Evolutionary conservation across 2,797 vertebrate species (phyloP), one percentile per base, ranked within the genome.

Genomic region (Eleutherodactylus coqui): DNA sequence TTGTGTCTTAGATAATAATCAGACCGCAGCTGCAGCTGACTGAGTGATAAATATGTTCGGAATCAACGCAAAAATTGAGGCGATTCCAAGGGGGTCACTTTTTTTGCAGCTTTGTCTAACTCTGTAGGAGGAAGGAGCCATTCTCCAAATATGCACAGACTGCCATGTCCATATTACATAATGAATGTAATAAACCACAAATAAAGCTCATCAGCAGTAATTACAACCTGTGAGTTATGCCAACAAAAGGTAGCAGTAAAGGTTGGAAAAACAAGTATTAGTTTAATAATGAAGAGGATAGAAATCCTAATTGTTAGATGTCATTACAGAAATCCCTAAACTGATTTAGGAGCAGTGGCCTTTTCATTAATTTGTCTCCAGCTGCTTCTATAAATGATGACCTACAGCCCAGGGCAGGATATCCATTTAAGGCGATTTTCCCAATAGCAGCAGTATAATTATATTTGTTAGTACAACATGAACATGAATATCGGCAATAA

Each of bases 351-450:
- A 78, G 34, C 75, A 13, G 19, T n/a, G 51, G 75, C 21, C 34
- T 58, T 53, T 58, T 78, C 17, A 55, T 36, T 51, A 76, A 76
- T 53, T 58, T 19, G 17, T 78, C 75, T 78, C 29, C 75, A 41
- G 75, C 49, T 75, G 73, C 47, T 75, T 51, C 45, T 49, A 29
- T 75, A 51, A 32, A 45, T 13, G 5, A 75, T 19, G 73, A 51
- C 73, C 73, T 58, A 78, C 45, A 78, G 49, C 29, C 51, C 51
- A 36, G 49, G 49, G 21, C 75, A n/a, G 32, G 34, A 75, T 32
- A 29, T 17, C 73, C 0, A 3, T 75, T 13, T 32, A 1, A 38
- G 13, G 11, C 16, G 0, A 55, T 58, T 78, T 78, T 38, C 21
- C 34, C 45, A 38, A 38, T 14, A 55, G 75, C 19, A 38, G 11